Evolutionary conservation across 2,113 vertebrate species (phyloP).

Genomic region (Xyrauchen texanus): DNA sequence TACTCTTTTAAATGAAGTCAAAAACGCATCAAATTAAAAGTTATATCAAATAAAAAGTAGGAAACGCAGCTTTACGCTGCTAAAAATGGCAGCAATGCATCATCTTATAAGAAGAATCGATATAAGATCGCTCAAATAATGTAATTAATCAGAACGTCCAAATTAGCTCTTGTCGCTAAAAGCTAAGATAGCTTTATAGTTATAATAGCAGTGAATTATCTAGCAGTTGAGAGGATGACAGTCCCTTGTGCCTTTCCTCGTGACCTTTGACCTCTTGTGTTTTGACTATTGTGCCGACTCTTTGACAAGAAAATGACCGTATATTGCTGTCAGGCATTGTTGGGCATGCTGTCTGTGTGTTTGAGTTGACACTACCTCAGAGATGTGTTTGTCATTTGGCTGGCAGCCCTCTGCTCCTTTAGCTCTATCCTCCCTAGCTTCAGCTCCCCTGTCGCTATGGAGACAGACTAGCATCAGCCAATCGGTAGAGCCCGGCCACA

Average conservation of each 20-base stretch:
- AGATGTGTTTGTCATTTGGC: constrained; percentile 32
- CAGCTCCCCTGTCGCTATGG: constrained; percentile 59
- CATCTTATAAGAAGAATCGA: too few species aligned
- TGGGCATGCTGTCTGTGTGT: neutral
- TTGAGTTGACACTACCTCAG: constrained; percentile 30
- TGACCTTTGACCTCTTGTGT: neutral
- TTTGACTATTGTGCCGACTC: neutral
- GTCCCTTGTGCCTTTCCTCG: neutral
- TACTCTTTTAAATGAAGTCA: too few species aligned
- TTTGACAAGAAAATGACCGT: neutral
- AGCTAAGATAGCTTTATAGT: too few species aligned
- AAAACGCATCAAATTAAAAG: too few species aligned
- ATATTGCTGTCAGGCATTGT: neutral
- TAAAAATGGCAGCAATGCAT: too few species aligned
- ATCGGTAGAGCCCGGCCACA: constrained; percentile 44
- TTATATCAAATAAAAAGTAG: too few species aligned
- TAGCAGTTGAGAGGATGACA: too few species aligned
- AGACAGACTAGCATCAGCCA: constrained; percentile 52
- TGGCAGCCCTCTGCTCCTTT: neutral
- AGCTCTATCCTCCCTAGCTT: constrained; percentile 43
- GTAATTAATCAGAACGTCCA: too few species aligned
- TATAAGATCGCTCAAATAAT: too few species aligned
- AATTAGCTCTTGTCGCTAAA: too few species aligned
- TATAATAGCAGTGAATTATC: too few species aligned
- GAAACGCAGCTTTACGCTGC: too few species aligned